Base-by-base conservation (phyloP, 2,113 vertebrate genomes). In the Etheostoma spectabile region DNA sequence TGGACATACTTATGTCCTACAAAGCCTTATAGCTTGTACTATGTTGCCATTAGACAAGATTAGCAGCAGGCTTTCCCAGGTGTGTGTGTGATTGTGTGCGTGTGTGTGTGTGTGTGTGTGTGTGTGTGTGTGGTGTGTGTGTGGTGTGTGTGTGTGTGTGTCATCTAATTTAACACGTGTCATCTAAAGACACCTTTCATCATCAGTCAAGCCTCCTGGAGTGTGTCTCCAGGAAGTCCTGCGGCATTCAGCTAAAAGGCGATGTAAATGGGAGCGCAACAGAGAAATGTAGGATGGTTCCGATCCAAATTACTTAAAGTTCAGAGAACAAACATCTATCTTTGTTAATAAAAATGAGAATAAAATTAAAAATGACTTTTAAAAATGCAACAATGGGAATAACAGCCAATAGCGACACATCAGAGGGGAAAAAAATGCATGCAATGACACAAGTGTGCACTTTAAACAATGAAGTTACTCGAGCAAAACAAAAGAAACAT, bases 101-200 rank as follows among this genome's bases (percentile, higher is more conserved):
- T 30, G 30, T 30, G 30, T 38, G 38, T 38, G 38, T 38, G 38
- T 10, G 38, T 38, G 38, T 10, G 38, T 38, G 38, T 10, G 38
- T 38, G 38, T 11, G 38, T 42, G 38, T 11, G 8, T 38, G 38
- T 6, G 38, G 38, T 10, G 35, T 8, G 35, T 3, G 7, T 38
- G 35, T 38, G n/a, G 38, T 11, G 8, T 38, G 38, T 6, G 38
- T 38, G 38, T 10, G 35, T 8, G 35, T 3, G 7, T 38, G 35
- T 38, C 52, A 77, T 77, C 60, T 81, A 55, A 72, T 80, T 48
- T 67, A 56, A 80, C 68, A 83, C n/a, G 48, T 76, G 72, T 89
- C 69, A 74, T 75, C 51, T 89, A 56, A 77, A 64, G 80, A 84
- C 74, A 83, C 64, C 77, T 85, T 90, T 89, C 49, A 85, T 91